A percentile compares a stretch with the other conserved stretches of the same genome.
These are phyloP conservation scores for Sebastolobus alascanus DNA, from an alignment of 2,797 vertebrate species.

Conservation along the genomic window DNA sequence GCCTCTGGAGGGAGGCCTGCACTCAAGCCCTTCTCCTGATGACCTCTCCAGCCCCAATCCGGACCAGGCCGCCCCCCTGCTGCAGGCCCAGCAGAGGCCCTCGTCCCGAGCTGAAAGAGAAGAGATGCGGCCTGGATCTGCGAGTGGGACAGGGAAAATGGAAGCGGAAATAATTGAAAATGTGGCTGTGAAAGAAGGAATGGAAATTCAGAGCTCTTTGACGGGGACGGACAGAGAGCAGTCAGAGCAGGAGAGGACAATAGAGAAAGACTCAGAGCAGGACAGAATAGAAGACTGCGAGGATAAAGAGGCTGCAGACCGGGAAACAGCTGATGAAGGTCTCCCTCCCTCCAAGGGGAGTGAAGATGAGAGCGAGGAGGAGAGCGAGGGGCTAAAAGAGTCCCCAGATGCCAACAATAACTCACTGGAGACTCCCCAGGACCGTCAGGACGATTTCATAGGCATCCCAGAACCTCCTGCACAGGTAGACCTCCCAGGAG, in stretches of 20 bases:
- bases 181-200: conserved; percentile 38
- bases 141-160: conserved; percentile 31
- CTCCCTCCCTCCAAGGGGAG: conserved; percentile 79
- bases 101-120: conserved; percentile 66
- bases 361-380: conserved; percentile 76
- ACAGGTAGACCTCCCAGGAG: conserved; percentile 51
- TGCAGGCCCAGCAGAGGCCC: conserved; percentile 85
- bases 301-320: conserved; percentile 60
- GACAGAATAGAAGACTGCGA: conserved; percentile 41
- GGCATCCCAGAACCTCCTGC: conserved; percentile 56
- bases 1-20: conserved; percentile 51
- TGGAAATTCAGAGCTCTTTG: conserved; percentile 42
- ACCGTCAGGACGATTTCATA: conserved; percentile 57
- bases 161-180: conserved; percentile 48
- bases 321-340: conserved; percentile 79
- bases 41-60: conserved; percentile 83
- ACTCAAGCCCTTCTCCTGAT: conserved; percentile 75
- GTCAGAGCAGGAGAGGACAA: conserved; percentile 37
- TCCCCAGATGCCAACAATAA: conserved; percentile 82
- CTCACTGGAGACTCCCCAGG: conserved; percentile 68
- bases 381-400: conserved; percentile 69
- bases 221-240: conserved; percentile 29
- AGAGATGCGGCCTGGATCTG: conserved; percentile 46
- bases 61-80: conserved; percentile 80
- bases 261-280: conserved; percentile 50